These are phyloP conservation scores for Cynaeus angustus DNA, from an alignment of 2,888 invertebrate species.

Conservation along the genomic window DNA sequence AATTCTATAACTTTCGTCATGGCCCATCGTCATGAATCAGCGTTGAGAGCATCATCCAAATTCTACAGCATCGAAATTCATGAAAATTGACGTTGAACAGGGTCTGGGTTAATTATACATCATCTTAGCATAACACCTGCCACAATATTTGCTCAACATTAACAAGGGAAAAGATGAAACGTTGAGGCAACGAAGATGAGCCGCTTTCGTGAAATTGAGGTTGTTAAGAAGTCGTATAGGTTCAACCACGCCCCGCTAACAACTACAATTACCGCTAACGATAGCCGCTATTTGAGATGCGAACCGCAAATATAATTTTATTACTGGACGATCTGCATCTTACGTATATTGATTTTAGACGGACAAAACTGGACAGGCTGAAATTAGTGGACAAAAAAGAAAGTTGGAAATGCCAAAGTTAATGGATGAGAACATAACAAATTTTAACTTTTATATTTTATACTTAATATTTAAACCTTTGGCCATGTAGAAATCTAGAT, in stretches of 20 bases:
- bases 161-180: conserved; percentile 9
- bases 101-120: conserved; percentile 60
- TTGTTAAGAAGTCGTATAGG: conserved; percentile 55
- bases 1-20: conserved; percentile 37
- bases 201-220: conserved; percentile 54
- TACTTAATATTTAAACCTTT: too few relatives aligned
- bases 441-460: too few relatives aligned
- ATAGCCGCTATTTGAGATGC: conserved; percentile 66
- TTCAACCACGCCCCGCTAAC: conserved; percentile 65
- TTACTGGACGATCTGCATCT: conserved; percentile 62
- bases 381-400: not conserved
- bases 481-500: too few relatives aligned
- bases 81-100: conserved; percentile 53
- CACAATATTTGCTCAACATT: conserved; percentile 51
- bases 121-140: conserved; percentile 54
- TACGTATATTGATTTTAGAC: conserved; percentile 51
- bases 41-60: conserved; percentile 38
- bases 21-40: conserved; percentile 34
- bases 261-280: conserved; percentile 66
- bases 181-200: conserved; percentile 14
- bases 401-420: not conserved
- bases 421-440: too few relatives aligned
- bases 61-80: conserved; percentile 42
- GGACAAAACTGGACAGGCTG: conserved; percentile 3
- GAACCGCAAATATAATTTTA: conserved; percentile 66